Evolutionary conservation across 2,888 invertebrate species (phyloP).

Genomic region (Xanthia togata): DNA sequence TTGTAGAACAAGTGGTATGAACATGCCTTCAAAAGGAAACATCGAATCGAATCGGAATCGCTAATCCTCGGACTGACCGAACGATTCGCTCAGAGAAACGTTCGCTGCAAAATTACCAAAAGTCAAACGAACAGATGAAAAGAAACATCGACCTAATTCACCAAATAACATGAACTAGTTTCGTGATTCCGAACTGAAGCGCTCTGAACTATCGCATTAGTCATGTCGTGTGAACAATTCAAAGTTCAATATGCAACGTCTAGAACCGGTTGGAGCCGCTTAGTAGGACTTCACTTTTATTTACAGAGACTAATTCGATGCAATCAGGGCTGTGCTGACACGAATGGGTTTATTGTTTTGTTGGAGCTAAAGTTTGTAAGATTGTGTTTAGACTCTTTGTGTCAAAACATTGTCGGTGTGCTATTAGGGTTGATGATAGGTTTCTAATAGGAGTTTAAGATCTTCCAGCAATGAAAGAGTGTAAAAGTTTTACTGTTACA

Average conservation of each 20-base stretch:
- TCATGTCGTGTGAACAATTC: conserved; percentile 59
- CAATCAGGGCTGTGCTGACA: conserved; percentile 62
- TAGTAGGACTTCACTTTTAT: conserved; percentile 67
- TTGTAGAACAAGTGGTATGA: neutral
- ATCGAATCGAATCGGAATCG: no score
- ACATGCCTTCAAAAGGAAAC: no score
- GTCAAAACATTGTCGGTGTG: conserved; percentile 2
- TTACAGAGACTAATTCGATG: conserved; percentile 64
- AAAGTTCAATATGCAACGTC: conserved; percentile 59
- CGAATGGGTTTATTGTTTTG: conserved; percentile 3
- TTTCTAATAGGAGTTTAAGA: neutral
- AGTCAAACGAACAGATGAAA: conserved; percentile 1
- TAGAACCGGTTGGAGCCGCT: conserved; percentile 61
- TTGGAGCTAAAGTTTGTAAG: conserved; percentile 16
- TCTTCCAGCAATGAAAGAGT: neutral
- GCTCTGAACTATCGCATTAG: conserved; percentile 40
- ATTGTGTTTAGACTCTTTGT: neutral
- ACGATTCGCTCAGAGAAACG: neutral
- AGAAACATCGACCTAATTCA: conserved; percentile 24
- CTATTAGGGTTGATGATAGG: neutral
- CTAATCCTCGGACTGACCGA: neutral
- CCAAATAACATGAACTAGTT: conserved; percentile 18
- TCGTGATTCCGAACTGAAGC: conserved; percentile 24
- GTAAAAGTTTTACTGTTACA: neutral
- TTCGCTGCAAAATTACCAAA: neutral